Evolutionary conservation across 2,797 vertebrate species (phyloP).

Genomic region (Gadopsis bispinosus): DNA sequence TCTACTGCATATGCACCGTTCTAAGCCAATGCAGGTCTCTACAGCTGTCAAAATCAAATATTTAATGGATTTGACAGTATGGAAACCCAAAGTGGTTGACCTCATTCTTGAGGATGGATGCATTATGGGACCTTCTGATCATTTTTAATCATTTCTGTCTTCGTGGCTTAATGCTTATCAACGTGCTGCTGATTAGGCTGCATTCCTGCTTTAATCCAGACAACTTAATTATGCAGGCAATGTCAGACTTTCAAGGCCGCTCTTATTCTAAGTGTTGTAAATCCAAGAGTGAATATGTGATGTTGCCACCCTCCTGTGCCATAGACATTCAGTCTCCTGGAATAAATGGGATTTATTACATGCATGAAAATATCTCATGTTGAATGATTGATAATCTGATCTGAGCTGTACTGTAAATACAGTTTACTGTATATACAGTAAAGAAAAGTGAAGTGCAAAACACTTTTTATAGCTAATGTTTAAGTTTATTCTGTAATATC

Average conservation of each 20-base stretch:
- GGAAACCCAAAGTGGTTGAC: slow-evolving; percentile 65
- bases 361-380: slow-evolving; percentile 29
- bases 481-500: slow-evolving; percentile 4
- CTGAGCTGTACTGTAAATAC: neutral
- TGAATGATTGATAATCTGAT: slow-evolving; percentile 36
- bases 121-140: slow-evolving; percentile 72
- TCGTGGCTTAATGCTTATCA: slow-evolving; percentile 79
- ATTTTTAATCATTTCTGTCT: slow-evolving; percentile 74
- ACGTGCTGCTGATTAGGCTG: slow-evolving; percentile 74
- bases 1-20: neutral
- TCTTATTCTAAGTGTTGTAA: slow-evolving; percentile 53
- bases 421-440: neutral
- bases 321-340: slow-evolving; percentile 42
- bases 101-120: slow-evolving; percentile 70
- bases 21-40: slow-evolving; percentile 28
- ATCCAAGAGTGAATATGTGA: slow-evolving; percentile 78
- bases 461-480: neutral
- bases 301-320: slow-evolving; percentile 57
- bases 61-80: slow-evolving; percentile 67
- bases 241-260: slow-evolving; percentile 76
- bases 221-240: slow-evolving; percentile 84
- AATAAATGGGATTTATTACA: slow-evolving; percentile 47
- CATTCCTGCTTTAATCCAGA: slow-evolving; percentile 77
- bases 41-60: slow-evolving; percentile 58
- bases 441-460: slow-evolving; percentile 11